Evolutionary conservation across 2,113 vertebrate genomes (phyloP).

Genomic region (Okapia johnstoni): DNA sequence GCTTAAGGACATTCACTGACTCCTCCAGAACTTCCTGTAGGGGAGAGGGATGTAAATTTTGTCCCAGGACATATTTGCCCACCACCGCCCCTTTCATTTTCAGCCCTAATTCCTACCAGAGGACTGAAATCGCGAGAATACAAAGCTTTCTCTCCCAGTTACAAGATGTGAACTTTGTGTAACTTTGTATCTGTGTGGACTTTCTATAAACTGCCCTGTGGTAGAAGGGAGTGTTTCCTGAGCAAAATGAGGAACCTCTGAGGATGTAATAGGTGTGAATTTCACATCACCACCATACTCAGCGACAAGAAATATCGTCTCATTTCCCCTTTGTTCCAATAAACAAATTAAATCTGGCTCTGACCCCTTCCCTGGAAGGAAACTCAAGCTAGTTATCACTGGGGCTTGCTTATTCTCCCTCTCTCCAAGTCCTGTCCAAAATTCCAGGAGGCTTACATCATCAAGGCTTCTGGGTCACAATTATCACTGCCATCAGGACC

Average conservation of each 20-base stretch:
- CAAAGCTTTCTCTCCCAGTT: not conserved
- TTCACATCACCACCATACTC: too few species aligned
- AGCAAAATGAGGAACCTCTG: not conserved
- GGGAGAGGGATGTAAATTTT: too few species aligned
- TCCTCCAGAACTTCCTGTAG: not conserved
- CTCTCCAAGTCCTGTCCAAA: not conserved
- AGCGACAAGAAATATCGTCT: not conserved
- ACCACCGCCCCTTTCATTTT: not conserved
- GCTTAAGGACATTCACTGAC: not conserved
- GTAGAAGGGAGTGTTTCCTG: too few species aligned
- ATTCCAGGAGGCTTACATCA: not conserved
- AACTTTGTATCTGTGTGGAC: not conserved
- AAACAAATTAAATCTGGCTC: not conserved
- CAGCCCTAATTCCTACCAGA: not conserved
- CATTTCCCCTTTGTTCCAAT: not conserved
- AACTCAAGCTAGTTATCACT: not conserved
- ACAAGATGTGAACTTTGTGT: not conserved
- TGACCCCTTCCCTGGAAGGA: not conserved
- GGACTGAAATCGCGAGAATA: too few species aligned
- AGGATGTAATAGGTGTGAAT: accelerated
- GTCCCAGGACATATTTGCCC: accelerated
- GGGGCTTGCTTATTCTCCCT: not conserved
- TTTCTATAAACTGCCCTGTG: not conserved
- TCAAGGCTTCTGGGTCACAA: not conserved
- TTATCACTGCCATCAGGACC: not conserved